Percentiles rank a stretch among this genome's conserved stretches.
Evolutionary conservation across 2,888 invertebrate species (phyloP).

Genomic region (Tyria jacobaeae): DNA sequence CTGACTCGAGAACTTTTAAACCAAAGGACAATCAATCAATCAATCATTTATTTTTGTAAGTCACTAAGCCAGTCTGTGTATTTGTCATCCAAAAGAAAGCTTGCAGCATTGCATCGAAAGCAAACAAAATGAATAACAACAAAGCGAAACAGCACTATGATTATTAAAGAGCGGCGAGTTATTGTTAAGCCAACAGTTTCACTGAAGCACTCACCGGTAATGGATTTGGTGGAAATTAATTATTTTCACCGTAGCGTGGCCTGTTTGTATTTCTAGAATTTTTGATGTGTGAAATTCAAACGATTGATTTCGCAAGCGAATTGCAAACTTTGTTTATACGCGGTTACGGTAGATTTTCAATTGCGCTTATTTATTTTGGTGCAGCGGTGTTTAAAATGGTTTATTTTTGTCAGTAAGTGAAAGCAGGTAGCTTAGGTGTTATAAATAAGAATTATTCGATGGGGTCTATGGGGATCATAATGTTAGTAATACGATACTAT

Average conservation of each 20-base stretch:
- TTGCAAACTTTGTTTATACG: conserved; percentile 36
- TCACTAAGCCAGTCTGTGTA: too few species aligned
- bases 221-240: conserved; percentile 76
- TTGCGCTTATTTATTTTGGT: conserved; percentile 14
- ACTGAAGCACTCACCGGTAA: conserved; percentile 68
- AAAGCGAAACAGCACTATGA: conserved; percentile 29
- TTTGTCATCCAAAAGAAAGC: conserved; percentile 3
- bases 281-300: conserved; percentile 71
- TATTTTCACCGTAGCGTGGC: conserved; percentile 66
- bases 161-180: conserved; percentile 51
- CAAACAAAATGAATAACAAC: conserved; percentile 20
- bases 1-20: too few species aligned
- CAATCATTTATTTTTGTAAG: too few species aligned
- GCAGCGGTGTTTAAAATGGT: conserved; percentile 25
- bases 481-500: background rate
- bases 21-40: too few species aligned
- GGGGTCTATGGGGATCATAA: background rate
- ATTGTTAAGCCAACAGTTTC: conserved; percentile 67
- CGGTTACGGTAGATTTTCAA: conserved; percentile 33
- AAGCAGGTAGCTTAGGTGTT: conserved; percentile 8
- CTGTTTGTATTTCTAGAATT: conserved; percentile 62
- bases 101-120: conserved; percentile 29
- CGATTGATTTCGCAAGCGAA: conserved; percentile 21
- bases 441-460: background rate
- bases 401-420: conserved; percentile 29